Conservation (phyloP, 2,888 invertebrate genomes). For the Eustalomyia histrio region DNA sequence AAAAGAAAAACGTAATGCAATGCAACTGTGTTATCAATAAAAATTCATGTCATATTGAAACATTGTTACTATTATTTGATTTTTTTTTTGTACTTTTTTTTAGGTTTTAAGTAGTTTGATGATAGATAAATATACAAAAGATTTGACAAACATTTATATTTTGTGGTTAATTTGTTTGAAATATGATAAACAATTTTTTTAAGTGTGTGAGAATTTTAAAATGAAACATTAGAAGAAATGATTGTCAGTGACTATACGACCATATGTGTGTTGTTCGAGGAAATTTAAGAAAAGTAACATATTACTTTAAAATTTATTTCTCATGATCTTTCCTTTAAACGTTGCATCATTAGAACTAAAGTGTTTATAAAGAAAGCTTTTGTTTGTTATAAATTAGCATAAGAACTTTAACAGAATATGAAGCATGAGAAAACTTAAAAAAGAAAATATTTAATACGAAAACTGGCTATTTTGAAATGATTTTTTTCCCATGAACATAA, state of each 20-base stretch:
- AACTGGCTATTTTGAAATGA: no score
- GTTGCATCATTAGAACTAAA: not conserved
- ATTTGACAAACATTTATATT: not conserved
- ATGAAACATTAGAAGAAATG: not conserved
- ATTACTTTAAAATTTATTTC: not conserved
- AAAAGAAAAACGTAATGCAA: not conserved
- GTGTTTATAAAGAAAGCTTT: not conserved
- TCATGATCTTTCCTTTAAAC: not conserved
- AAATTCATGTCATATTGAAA: not conserved
- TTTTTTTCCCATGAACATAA: no score
- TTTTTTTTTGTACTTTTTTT: not conserved
- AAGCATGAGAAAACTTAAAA: not conserved
- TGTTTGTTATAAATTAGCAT: constrained; percentile 3
- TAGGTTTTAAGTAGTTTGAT: not conserved
- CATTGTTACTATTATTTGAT: not conserved
- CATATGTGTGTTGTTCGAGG: not conserved
- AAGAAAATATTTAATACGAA: no score
- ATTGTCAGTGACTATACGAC: no score
- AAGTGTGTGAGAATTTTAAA: not conserved
- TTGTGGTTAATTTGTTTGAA: not conserved
- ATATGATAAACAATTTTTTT: not conserved
- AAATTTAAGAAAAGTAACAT: no score
- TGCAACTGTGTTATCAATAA: not conserved
- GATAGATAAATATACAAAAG: not conserved
- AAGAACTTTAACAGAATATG: not conserved